These are phyloP conservation scores for Eospalax fontanierii DNA, from an alignment of 2,797 vertebrate species.

Conservation along the genomic window DNA sequence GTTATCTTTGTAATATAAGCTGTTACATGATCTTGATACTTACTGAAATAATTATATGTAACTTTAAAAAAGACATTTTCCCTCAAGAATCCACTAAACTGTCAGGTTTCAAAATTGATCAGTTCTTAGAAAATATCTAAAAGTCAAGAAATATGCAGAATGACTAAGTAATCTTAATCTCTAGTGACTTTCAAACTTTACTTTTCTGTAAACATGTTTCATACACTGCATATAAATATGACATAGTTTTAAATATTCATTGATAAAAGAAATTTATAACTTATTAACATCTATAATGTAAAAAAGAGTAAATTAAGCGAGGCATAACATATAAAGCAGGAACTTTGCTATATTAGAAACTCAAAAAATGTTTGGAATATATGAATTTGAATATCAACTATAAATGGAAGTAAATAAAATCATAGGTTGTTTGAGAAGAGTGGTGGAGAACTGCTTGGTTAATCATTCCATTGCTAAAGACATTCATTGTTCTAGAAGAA, in stretches of 20 bases:
- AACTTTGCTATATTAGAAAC: neutral
- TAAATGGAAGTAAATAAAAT: slow-evolving; percentile 38
- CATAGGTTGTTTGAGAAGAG: neutral
- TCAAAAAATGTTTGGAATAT: neutral
- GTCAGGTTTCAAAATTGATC: neutral
- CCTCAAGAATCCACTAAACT: neutral
- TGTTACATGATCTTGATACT: slow-evolving; percentile 42
- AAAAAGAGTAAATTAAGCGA: neutral
- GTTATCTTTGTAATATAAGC: neutral
- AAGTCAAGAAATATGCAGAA: neutral
- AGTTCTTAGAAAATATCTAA: neutral
- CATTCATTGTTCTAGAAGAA: neutral
- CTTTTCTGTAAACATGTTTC: neutral
- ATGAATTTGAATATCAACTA: neutral
- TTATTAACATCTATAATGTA: neutral
- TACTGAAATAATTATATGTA: slow-evolving; percentile 48
- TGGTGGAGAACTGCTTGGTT: neutral
- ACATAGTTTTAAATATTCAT: slow-evolving; percentile 40
- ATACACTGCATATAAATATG: neutral
- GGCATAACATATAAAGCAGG: neutral
- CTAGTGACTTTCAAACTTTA: slow-evolving; percentile 10
- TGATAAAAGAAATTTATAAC: neutral
- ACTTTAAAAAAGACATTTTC: neutral
- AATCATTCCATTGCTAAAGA: neutral
- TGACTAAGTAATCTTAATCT: neutral